Base-by-base conservation (phyloP, 2,888 invertebrate species). In the Gasteruption jaculator region DNA sequence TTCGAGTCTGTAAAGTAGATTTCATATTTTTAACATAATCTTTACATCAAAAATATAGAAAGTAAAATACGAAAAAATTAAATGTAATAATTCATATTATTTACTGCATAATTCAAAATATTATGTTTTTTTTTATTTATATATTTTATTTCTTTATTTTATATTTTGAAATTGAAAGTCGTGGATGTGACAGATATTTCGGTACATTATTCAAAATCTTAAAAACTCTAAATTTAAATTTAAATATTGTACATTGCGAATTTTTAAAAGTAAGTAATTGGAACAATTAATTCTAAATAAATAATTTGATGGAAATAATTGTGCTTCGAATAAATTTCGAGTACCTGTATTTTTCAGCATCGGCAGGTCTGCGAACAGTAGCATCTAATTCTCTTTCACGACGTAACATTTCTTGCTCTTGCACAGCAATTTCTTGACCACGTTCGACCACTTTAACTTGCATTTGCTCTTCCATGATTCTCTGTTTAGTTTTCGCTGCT, bases 401-500 rank as follows among this genome's bases (percentile, higher is more conserved):
- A 48, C 96, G 82, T 58, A 87, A 80, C 56, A 94, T 94, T 75
- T 97, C 96, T 76, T 96, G 95, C 56, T 95, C 93, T 70, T 95
- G 94, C 0, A 97, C 91, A 36, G 85, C 83, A 60, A 96, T 95
- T 74, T 93, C 91, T 68, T 95, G 95, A 1, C 86, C 83, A 41
- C 93, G 81, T 71, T 94, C 93, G 18, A 94, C 86, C 1, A 93
- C 88, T 50, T 85, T 83, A 43, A 96, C 92, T 67, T 96, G 94
- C 95, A 96, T 96, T 65, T 94, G 88, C 70, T 97, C 96, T 61
- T 95, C 94, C 73, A 92, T 93, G 60, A 93, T 92, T 49, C 90
- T 81, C 66, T 96, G 95, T 60, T 92, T 91, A 0, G 94, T 95
- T 73, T 95, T 95, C 1, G 93, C 93, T 1, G 92, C 92, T 78